Conservation (phyloP, 2,888 invertebrate genomes). For the Caenorhabditis wallacei region DNA sequence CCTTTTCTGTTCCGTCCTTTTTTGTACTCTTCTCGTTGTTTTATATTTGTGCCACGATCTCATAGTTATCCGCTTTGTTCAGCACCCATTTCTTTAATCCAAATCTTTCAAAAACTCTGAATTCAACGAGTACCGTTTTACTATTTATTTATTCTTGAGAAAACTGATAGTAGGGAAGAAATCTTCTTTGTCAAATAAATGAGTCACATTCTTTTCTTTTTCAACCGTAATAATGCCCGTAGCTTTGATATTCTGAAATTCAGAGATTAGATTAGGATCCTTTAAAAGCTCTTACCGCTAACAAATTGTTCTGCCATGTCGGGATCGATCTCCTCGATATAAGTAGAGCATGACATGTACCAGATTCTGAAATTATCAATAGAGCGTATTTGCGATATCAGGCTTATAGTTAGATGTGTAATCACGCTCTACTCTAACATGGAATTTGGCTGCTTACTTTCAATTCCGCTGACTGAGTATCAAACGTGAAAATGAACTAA, state of each 20-base stretch:
- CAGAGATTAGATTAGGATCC: not conserved
- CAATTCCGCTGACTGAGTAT: too few relatives aligned
- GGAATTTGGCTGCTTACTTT: too few relatives aligned
- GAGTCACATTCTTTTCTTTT: not conserved
- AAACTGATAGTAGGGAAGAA: not conserved
- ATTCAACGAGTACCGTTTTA: slow-evolving; percentile 1
- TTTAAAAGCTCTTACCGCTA: not conserved
- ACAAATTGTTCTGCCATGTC: slow-evolving; percentile 46
- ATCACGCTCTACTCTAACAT: too few relatives aligned
- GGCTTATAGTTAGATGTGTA: too few relatives aligned
- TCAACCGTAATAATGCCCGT: slow-evolving; percentile 35
- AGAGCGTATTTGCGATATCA: too few relatives aligned
- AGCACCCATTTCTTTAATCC: too few relatives aligned
- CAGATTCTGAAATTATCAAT: slow-evolving; percentile 46
- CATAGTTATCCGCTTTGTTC: slow-evolving; percentile 24
- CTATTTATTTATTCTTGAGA: slow-evolving; percentile 18
- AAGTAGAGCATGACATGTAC: slow-evolving; percentile 50
- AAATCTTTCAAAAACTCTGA: too few relatives aligned
- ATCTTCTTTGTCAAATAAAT: slow-evolving; percentile 46
- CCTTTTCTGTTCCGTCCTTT: too few relatives aligned
- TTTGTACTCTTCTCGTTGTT: slow-evolving; percentile 25
- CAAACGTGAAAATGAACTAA: too few relatives aligned
- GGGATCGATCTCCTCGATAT: slow-evolving; percentile 49
- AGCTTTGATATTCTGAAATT: slow-evolving; percentile 32
- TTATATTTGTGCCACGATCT: slow-evolving; percentile 63